Evolutionary conservation across 1,140 invertebrate species (phyloP).

Genomic region (Hylaeus anthracinus): DNA sequence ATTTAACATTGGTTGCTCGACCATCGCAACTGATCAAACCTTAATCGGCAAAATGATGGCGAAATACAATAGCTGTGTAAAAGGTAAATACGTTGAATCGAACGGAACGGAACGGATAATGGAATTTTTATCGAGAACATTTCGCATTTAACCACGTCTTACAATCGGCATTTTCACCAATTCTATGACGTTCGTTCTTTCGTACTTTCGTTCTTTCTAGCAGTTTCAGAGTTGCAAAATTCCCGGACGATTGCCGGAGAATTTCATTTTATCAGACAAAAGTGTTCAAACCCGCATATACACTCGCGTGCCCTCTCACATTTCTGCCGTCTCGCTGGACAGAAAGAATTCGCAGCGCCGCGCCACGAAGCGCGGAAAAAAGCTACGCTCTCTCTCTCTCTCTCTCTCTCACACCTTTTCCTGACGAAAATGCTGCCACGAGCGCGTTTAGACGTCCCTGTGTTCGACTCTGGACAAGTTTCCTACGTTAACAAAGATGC

Average conservation of each 20-base stretch:
- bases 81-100: slow-evolving; percentile 4
- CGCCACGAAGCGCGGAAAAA: neutral
- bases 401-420: neutral
- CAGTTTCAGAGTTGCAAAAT: slow-evolving; percentile 23
- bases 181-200: neutral
- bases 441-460: neutral
- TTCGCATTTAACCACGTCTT: neutral
- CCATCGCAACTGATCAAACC: neutral
- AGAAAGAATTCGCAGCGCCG: slow-evolving; percentile 5
- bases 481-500: neutral
- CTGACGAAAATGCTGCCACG: neutral
- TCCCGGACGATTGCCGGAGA: slow-evolving; percentile 54
- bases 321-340: slow-evolving; percentile 18
- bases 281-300: slow-evolving; percentile 21
- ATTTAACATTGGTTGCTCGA: neutral
- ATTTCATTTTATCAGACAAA: slow-evolving; percentile 59
- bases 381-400: too few species aligned
- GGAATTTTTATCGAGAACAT: neutral
- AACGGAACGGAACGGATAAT: slow-evolving; percentile 6
- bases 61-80: slow-evolving; percentile 4
- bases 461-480: neutral
- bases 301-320: neutral
- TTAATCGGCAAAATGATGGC: neutral
- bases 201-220: neutral
- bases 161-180: neutral